Percentiles rank a stretch among this genome's conserved stretches.
phyloP scores from a whole-genome alignment of 2,888 invertebrate genomes.

The Alcis repandata region DNA sequence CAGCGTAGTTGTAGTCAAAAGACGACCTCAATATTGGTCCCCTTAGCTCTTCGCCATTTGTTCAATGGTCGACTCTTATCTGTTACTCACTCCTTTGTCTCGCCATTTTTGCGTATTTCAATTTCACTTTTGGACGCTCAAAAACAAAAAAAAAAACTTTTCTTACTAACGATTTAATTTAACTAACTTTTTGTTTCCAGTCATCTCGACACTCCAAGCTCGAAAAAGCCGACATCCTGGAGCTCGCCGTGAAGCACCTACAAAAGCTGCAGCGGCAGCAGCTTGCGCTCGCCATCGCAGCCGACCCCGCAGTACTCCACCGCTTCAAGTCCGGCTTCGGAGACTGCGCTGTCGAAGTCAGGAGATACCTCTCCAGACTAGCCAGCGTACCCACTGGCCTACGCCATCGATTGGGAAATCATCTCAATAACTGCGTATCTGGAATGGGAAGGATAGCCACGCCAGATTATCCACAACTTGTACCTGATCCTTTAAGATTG shows the following conservation, averaged over 20 bases:
- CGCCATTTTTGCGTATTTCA: too few species aligned
- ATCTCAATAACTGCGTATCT: conserved; percentile 88
- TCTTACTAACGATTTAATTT: neutral
- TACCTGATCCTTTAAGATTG: conserved; percentile 83
- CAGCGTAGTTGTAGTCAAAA: too few species aligned
- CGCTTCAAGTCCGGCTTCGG: conserved; percentile 95
- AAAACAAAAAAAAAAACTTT: too few species aligned
- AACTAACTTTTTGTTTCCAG: conserved; percentile 76
- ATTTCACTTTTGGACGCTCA: too few species aligned
- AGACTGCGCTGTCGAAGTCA: conserved; percentile 95
- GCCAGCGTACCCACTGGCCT: conserved; percentile 88
- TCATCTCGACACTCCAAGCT: conserved; percentile 97
- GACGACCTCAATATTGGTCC: too few species aligned
- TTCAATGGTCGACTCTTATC: too few species aligned
- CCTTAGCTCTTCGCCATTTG: too few species aligned
- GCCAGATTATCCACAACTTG: conserved; percentile 83
- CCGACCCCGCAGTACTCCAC: conserved; percentile 93
- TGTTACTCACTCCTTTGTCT: too few species aligned
- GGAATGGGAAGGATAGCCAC: conserved; percentile 78
- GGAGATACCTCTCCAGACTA: conserved; percentile 89
- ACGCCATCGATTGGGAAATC: conserved; percentile 88
- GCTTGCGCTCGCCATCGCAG: conserved; percentile 92
- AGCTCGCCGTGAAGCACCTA: conserved; percentile 97
- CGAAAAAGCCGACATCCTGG: conserved; percentile 98
- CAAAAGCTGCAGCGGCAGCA: conserved; percentile 96